Percentiles rank a stretch among this genome's conserved stretches.
phyloP scores from a whole-genome alignment of 2,113 vertebrate species.

The Rhadina sibilatrix region DNA sequence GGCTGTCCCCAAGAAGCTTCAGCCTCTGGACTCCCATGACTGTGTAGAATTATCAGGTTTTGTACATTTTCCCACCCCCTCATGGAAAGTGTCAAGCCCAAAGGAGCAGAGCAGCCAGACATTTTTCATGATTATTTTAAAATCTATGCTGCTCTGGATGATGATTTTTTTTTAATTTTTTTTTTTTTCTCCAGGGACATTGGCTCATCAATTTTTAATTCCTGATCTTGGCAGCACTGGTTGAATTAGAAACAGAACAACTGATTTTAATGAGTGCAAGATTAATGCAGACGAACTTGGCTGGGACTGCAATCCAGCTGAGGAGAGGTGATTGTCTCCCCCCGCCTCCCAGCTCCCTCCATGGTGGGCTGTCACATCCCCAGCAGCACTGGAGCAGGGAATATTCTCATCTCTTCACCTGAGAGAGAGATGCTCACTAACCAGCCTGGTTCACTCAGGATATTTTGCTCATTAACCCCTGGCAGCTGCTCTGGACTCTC shows the following conservation, averaged over 20 bases:
- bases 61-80: not conserved
- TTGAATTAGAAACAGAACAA: constrained; percentile 29
- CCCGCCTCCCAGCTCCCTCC: not conserved
- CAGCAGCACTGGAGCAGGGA: not conserved
- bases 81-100: not conserved
- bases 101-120: not conserved
- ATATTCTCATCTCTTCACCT: not conserved
- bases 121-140: not conserved
- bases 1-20: not conserved
- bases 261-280: constrained; percentile 37
- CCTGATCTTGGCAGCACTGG: not conserved
- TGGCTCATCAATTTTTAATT: constrained; percentile 36
- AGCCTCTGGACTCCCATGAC: not conserved
- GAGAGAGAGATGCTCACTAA: not conserved
- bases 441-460: not conserved
- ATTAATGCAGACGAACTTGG: constrained; percentile 48
- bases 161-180: not conserved
- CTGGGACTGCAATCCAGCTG: not conserved
- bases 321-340: not conserved
- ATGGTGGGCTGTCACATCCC: not conserved
- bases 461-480: not conserved
- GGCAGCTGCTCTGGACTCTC: not conserved
- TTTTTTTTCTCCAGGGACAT: not conserved
- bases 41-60: not conserved
- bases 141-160: not conserved